phyloP scores from a whole-genome alignment of 2,888 invertebrate species.

The Drosophila silvestris region DNA sequence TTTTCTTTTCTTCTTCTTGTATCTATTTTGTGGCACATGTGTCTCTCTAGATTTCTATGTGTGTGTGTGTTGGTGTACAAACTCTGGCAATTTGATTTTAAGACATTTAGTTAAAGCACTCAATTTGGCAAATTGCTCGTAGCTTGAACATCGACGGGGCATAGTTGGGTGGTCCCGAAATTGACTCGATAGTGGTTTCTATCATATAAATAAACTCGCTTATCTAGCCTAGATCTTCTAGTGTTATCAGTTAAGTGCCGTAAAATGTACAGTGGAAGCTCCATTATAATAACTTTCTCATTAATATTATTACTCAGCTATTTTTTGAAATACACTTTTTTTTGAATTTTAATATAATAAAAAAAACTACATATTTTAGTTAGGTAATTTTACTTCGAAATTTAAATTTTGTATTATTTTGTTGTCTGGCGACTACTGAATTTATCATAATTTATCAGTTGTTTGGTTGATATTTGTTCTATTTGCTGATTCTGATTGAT shows the following conservation, averaged over 20 bases:
- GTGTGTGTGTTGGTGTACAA: conserved; percentile 3
- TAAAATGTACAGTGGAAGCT: background rate
- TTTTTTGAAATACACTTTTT: background rate
- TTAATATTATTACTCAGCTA: background rate
- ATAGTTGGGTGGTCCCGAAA: conserved; percentile 16
- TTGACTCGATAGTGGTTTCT: conserved; percentile 55
- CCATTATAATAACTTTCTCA: background rate
- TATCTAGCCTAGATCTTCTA: conserved; percentile 52
- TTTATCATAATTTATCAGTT: conserved; percentile 9
- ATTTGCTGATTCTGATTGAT: conserved; percentile 68
- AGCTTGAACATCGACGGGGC: conserved; percentile 61
- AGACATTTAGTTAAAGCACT: conserved; percentile 25
- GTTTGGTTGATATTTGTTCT: conserved; percentile 26
- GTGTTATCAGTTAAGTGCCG: conserved; percentile 43
- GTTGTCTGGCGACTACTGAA: background rate
- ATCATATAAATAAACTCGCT: conserved; percentile 30
- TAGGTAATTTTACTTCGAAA: background rate
- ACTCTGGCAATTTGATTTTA: conserved; percentile 44
- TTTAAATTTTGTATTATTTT: background rate
- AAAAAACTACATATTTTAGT: accelerated
- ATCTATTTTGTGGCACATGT: conserved; percentile 57
- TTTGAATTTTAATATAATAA: background rate
- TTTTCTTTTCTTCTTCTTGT: conserved; percentile 30
- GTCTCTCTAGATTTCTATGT: conserved; percentile 23
- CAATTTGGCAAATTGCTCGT: conserved; percentile 60